Percentiles rank a stretch among this genome's conserved stretches.
phyloP scores from a whole-genome alignment of 1,140 invertebrate species.

The Planococcus citri region DNA sequence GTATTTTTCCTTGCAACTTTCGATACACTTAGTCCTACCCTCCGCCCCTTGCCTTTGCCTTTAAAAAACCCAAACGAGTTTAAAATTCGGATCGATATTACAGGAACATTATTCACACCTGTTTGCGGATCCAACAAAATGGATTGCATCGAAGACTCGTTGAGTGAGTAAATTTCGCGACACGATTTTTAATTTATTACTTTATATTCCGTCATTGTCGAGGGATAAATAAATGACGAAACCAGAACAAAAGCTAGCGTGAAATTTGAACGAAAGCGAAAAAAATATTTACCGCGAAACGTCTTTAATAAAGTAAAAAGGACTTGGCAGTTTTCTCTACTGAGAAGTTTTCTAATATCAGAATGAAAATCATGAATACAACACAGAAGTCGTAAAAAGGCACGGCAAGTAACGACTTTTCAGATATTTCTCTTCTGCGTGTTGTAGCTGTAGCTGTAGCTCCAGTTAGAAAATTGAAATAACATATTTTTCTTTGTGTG shows the following conservation, averaged over 20 bases:
- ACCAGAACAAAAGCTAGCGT: background rate
- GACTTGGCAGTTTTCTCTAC: background rate
- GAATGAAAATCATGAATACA: background rate
- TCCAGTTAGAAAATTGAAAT: background rate
- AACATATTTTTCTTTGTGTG: background rate
- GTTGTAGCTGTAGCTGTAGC: too few relatives aligned
- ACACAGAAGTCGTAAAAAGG: background rate
- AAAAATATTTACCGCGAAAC: too few relatives aligned
- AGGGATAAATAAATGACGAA: background rate
- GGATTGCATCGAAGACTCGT: conserved; percentile 11
- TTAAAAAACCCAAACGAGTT: too few relatives aligned
- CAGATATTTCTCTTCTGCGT: background rate
- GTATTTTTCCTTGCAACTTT: conserved; percentile 1
- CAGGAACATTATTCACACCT: background rate
- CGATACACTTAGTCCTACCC: background rate
- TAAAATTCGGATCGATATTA: too few relatives aligned
- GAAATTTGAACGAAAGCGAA: background rate
- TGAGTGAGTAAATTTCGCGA: background rate
- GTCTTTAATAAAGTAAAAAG: conserved; percentile 2
- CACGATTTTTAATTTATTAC: too few relatives aligned
- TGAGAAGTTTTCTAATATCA: background rate
- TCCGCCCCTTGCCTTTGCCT: too few relatives aligned
- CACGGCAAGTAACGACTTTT: background rate
- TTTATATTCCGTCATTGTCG: background rate
- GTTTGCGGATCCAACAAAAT: background rate